Conservation (phyloP, 1,140 invertebrate species). For the Zophobas morio region DNA sequence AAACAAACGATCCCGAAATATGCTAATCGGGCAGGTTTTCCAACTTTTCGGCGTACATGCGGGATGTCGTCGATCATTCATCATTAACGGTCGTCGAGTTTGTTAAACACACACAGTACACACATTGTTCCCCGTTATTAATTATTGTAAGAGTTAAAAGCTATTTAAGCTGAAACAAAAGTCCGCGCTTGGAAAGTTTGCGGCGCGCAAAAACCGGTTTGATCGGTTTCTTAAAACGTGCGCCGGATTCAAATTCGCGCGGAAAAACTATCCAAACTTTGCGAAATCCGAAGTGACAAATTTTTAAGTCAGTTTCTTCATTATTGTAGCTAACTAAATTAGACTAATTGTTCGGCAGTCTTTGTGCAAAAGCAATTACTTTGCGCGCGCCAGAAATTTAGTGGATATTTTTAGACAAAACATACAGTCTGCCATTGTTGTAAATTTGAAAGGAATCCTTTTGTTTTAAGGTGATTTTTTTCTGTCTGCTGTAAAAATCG, state of each 20-base stretch:
- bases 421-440: conserved; percentile 21
- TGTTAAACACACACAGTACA: conserved; percentile 6
- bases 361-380: conserved; percentile 8
- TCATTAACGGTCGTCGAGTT: conserved; percentile 14
- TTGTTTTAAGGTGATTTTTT: conserved; percentile 34
- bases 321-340: not conserved
- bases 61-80: not conserved
- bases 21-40: not conserved
- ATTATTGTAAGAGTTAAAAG: conserved; percentile 4
- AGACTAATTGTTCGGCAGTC: not conserved
- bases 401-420: conserved; percentile 19
- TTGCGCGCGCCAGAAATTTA: not conserved
- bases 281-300: no score
- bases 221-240: not conserved
- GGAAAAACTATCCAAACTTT: no score
- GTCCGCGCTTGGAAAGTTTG: not conserved
- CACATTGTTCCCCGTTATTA: not conserved
- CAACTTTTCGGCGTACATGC: not conserved
- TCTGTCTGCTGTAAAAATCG: conserved; percentile 33
- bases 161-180: not conserved
- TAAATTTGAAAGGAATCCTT: conserved; percentile 33
- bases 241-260: no score
- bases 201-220: not conserved
- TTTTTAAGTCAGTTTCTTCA: no score
- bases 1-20: not conserved